Evolutionary conservation across 1,140 invertebrate species (phyloP), one percentile per base, ranked within the genome.

Genomic region (Sarcophaga bullata): DNA sequence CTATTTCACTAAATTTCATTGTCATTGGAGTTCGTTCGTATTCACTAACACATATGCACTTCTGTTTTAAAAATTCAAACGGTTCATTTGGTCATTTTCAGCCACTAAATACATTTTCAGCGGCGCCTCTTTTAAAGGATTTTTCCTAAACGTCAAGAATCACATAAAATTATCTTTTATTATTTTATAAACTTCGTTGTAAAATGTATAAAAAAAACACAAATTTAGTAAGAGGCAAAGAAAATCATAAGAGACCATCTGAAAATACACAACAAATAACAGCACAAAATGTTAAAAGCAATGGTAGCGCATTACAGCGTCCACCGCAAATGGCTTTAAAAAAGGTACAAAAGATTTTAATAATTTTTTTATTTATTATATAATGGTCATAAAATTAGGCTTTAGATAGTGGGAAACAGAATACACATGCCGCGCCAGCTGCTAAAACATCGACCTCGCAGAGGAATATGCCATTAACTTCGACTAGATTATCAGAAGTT

Each of bases 281-380:
- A 73, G 73, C 8, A 76, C 73, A 76, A 76, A 48, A 47, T 47
- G 47, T 4, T 6, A 76, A 49, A 78, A 78, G 19, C 50, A 48
- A 78, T 78, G 17, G 50, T 78, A 48, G 75, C 48, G 75, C 48
- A 48, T 50, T 48, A 19, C 75, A 50, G 75, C 75, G 75, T 78
- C 48, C 48, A 10, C 17, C n/a, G 15, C 48, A 78, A 68, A 68
- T 19, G 62, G 6, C n/a, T 17, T n/a, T 19, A 17, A 78, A 78
- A 78, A 78, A 78, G 75, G 75, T 78, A 50, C 7, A 25, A 72
- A 72, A 3, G 17, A 72, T 72, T 72, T 72, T 72, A 9, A 7
- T 19, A 25, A 19, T 8, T 15, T 48, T 8, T 15, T 48, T 48
- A 9, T n/a, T 48, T 48, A 15, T 13, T n/a, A 48, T 48, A 48